These are phyloP conservation scores for Zoroaster sp. DNA, from an alignment of 53 echinoderm and acorn worm genomes.

Conservation along the genomic window DNA sequence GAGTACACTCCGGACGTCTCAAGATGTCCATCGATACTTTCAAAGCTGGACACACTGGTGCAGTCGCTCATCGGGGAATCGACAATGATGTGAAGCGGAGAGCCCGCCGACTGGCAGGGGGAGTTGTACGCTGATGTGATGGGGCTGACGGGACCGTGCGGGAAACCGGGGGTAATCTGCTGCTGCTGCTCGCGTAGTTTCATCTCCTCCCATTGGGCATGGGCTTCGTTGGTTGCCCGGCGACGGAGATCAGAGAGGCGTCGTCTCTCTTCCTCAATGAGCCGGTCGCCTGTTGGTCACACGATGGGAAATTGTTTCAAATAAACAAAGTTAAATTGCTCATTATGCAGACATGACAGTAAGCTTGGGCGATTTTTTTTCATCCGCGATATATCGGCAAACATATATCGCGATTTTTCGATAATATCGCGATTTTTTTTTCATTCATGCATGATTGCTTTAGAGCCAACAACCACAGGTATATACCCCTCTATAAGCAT, in stretches of 20 bases:
- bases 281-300: slow-evolving; percentile 70
- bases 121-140: slow-evolving; percentile 31
- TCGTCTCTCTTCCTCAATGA: slow-evolving; percentile 76
- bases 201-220: slow-evolving; percentile 86
- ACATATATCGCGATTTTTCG: no score
- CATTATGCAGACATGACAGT: no score
- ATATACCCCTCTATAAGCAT: no score
- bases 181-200: slow-evolving; percentile 60
- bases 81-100: slow-evolving; percentile 47
- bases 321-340: no score
- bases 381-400: no score
- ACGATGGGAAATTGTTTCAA: no score
- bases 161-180: neutral
- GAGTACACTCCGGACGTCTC: slow-evolving; percentile 67
- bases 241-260: slow-evolving; percentile 71
- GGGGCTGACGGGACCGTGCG: neutral
- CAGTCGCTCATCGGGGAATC: slow-evolving; percentile 77
- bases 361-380: no score
- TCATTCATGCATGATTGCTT: no score
- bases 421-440: no score
- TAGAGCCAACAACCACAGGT: no score
- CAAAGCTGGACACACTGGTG: slow-evolving; percentile 92
- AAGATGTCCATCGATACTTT: slow-evolving; percentile 89
- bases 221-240: slow-evolving; percentile 76
- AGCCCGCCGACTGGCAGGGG: slow-evolving; percentile 60